These are phyloP conservation scores for Sicus ferrugineus DNA, from an alignment of 2,888 invertebrate species.

Conservation along the genomic window DNA sequence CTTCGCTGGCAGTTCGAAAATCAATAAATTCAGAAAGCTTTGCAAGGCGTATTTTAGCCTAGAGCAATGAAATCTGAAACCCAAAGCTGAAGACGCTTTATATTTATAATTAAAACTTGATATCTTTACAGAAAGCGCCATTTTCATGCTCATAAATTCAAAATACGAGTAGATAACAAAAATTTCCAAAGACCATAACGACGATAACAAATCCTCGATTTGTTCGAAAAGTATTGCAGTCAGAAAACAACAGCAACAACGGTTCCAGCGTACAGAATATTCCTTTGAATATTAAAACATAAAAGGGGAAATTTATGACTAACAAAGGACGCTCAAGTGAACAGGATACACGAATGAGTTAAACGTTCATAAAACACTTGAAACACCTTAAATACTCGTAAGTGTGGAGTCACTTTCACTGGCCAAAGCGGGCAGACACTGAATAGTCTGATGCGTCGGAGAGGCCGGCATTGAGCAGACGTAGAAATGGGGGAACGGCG, in stretches of 20 bases:
- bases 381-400: background rate
- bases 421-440: background rate
- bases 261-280: background rate
- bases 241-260: background rate
- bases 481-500: constrained; percentile 43
- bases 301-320: constrained; percentile 34
- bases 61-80: too few relatives aligned
- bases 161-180: too few relatives aligned
- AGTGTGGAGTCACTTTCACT: constrained; percentile 11
- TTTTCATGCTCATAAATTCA: too few relatives aligned
- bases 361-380: constrained; percentile 23
- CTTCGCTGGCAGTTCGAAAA: too few relatives aligned
- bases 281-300: constrained; percentile 45
- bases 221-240: constrained; percentile 5
- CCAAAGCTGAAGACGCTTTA: too few relatives aligned
- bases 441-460: constrained; percentile 35
- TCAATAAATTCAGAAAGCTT: too few relatives aligned
- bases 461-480: constrained; percentile 48
- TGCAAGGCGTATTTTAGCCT: too few relatives aligned
- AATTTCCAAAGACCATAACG: too few relatives aligned
- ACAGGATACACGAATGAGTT: constrained; percentile 15
- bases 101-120: too few relatives aligned
- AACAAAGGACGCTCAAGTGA: constrained; percentile 15
- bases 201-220: background rate
- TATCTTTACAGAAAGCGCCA: too few relatives aligned